Conservation (phyloP, 1,140 invertebrate genomes). For the Piezodorus guildinii region DNA sequence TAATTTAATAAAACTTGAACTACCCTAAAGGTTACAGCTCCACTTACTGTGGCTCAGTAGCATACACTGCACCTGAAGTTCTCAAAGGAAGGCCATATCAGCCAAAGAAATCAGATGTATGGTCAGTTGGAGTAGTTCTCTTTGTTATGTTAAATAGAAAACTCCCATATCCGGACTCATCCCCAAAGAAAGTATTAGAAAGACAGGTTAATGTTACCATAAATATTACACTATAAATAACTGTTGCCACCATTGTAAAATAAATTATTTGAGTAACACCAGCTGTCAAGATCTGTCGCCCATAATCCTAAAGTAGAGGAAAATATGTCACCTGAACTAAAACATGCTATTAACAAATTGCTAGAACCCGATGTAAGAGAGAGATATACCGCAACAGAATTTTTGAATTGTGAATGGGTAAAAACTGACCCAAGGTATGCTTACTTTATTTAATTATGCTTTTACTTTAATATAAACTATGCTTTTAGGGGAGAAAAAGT, state of each 20-base stretch:
- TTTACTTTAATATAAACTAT: too few relatives aligned
- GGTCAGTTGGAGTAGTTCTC: constrained; percentile 55
- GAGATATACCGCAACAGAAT: neutral
- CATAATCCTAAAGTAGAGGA: neutral
- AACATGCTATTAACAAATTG: neutral
- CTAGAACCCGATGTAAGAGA: neutral
- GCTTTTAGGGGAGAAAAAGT: too few relatives aligned
- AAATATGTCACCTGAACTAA: neutral
- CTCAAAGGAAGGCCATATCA: constrained; percentile 49
- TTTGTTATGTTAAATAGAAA: constrained; percentile 63
- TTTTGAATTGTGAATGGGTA: neutral
- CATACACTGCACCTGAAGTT: constrained; percentile 58
- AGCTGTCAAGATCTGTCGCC: neutral
- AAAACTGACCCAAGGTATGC: neutral
- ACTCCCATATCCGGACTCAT: constrained; percentile 51
- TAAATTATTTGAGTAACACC: neutral
- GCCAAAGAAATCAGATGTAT: constrained; percentile 50
- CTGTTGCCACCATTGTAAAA: too few relatives aligned
- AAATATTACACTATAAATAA: too few relatives aligned
- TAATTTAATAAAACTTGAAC: too few relatives aligned
- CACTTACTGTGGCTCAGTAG: constrained; percentile 49
- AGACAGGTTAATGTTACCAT: neutral
- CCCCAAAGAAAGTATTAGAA: neutral
- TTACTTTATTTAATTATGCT: too few relatives aligned
- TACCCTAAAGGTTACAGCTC: neutral